Percentiles rank a stretch among this genome's conserved stretches.
phyloP scores from a whole-genome alignment of 2,888 invertebrate species.

The Ormyrus rosae region DNA sequence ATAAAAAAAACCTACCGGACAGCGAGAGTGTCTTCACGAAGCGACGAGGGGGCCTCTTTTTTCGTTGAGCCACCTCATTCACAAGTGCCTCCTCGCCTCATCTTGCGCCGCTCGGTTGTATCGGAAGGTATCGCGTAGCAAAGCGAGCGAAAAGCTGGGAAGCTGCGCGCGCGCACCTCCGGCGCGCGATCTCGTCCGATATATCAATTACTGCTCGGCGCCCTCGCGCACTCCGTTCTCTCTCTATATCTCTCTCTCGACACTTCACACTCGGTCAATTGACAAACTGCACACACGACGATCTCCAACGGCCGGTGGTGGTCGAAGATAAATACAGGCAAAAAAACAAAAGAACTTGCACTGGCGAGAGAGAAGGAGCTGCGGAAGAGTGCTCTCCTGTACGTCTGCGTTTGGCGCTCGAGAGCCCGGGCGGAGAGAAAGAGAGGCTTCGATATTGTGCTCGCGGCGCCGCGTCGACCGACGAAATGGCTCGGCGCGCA shows the following conservation, averaged over 20 bases:
- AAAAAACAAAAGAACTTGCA: no score
- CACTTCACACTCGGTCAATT: no score
- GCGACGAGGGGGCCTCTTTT: conserved; percentile 55
- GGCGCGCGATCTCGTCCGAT: no score
- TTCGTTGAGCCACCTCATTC: conserved; percentile 53
- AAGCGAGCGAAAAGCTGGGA: no score
- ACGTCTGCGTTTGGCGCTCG: not conserved
- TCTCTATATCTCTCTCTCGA: no score
- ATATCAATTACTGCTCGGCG: no score
- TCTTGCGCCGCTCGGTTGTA: not conserved
- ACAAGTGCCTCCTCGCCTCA: conserved; percentile 10
- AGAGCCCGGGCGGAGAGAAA: not conserved
- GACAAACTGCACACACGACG: not conserved
- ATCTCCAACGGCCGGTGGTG: not conserved
- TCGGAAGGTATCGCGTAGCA: no score
- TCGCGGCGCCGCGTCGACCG: conserved; percentile 56
- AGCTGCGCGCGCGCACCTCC: no score
- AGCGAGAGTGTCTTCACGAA: conserved; percentile 44
- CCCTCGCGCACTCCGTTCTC: no score
- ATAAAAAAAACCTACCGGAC: conserved; percentile 40
- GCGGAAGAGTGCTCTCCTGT: not conserved
- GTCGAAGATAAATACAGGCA: not conserved
- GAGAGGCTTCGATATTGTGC: conserved; percentile 17
- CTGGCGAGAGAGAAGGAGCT: not conserved
- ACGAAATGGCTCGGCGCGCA: conserved; percentile 52